These are phyloP conservation scores for Pontoporia blainvillei DNA, from an alignment of 2,113 vertebrate species.

Conservation along the genomic window DNA sequence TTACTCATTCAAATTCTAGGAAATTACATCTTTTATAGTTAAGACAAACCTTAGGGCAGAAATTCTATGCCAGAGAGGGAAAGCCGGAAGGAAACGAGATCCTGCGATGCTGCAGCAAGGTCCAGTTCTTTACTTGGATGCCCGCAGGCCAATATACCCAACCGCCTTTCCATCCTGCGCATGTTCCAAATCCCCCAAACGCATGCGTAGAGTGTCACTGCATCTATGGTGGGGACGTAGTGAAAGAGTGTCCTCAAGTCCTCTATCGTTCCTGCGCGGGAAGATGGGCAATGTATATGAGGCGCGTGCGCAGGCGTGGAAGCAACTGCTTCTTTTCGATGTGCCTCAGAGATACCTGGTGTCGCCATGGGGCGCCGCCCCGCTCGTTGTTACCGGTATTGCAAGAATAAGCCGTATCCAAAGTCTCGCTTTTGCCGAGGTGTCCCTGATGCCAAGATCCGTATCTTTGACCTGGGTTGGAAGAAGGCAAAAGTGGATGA, in stretches of 20 bases:
- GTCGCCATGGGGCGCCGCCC: slow-evolving; percentile 46
- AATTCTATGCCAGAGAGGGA: rapidly evolving
- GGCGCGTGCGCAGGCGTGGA: rapidly evolving
- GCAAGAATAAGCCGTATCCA: slow-evolving; percentile 94
- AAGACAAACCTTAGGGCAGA: not conserved
- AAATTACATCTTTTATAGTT: not conserved
- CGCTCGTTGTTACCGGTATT: slow-evolving; percentile 86
- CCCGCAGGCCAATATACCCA: rapidly evolving
- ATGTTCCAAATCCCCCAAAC: rapidly evolving
- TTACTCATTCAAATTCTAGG: not conserved
- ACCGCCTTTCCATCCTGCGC: rapidly evolving
- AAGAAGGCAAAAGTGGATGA: slow-evolving; percentile 95
- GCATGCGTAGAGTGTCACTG: rapidly evolving
- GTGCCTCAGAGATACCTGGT: rapidly evolving
- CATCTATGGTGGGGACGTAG: rapidly evolving
- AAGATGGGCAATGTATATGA: not conserved
- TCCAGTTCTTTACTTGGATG: rapidly evolving
- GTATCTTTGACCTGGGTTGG: slow-evolving; percentile 93
- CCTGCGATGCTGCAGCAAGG: rapidly evolving
- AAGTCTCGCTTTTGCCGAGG: slow-evolving; percentile 95
- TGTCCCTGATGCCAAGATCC: slow-evolving; percentile 94
- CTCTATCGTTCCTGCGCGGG: not conserved
- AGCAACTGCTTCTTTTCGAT: rapidly evolving
- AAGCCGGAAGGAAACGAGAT: rapidly evolving
- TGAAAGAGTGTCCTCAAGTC: not conserved